A percentile compares a stretch with the other conserved stretches of the same genome.
Conservation (phyloP, 2,888 invertebrate species). For the Epirrita christyi region DNA sequence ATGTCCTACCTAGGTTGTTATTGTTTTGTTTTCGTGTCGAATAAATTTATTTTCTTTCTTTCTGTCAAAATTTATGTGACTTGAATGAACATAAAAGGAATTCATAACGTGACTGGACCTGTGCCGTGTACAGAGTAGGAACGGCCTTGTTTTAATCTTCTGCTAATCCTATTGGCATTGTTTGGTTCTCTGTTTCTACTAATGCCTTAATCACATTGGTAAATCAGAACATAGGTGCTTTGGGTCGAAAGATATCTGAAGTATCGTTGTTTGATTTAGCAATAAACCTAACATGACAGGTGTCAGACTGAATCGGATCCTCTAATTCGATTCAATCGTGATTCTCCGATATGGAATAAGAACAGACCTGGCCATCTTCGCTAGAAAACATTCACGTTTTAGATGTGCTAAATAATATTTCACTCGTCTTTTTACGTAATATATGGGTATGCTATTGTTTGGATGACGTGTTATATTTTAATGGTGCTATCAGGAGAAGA, state of each 20-base stretch:
- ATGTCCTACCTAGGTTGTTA: no score
- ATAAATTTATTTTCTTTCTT: no score
- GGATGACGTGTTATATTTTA: neutral
- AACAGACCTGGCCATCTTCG: neutral
- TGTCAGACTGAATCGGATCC: neutral
- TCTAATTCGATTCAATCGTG: neutral
- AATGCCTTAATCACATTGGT: no score
- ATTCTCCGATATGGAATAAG: neutral
- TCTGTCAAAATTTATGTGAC: no score
- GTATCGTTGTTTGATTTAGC: neutral
- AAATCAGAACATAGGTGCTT: no score
- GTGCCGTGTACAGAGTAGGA: no score
- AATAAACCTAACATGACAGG: neutral
- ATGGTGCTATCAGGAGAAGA: neutral
- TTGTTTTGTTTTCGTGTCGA: no score
- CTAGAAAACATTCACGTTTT: constrained; percentile 5
- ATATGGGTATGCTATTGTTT: neutral
- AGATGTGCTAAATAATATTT: neutral
- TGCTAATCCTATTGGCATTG: no score
- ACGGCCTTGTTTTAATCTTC: no score
- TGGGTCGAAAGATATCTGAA: neutral
- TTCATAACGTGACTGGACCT: no score
- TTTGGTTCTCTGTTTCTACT: no score
- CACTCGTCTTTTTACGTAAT: constrained; percentile 4
- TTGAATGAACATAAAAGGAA: no score